Conservation (phyloP, 2,113 vertebrate species). For the Phalacrocorax aristotelis region DNA sequence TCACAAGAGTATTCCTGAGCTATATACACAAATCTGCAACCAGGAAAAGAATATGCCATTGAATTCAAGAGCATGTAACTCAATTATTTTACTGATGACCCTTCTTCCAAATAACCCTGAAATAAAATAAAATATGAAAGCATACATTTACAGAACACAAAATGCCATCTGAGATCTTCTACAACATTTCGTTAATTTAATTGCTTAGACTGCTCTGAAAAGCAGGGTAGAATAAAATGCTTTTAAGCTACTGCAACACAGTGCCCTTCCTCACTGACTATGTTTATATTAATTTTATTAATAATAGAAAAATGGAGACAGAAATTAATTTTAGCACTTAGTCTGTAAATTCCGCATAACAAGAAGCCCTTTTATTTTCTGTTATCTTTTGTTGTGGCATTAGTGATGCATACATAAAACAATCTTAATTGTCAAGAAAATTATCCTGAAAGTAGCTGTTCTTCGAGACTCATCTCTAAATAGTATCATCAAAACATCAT, state of each 20-base stretch:
- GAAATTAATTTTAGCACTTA: not conserved
- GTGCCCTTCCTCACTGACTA: not conserved
- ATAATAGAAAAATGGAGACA: not conserved
- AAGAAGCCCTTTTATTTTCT: not conserved
- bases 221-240: not conserved
- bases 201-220: not conserved
- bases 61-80: not conserved
- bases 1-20: not conserved
- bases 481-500: not conserved
- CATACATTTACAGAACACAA: not conserved
- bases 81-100: not conserved
- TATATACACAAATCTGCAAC: not conserved
- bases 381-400: not conserved
- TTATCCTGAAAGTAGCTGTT: not conserved
- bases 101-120: not conserved
- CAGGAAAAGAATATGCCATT: not conserved
- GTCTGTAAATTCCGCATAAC: not conserved
- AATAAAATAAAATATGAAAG: not conserved
- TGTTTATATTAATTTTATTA: not conserved
- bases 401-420: not conserved
- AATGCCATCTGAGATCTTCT: not conserved
- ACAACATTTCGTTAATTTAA: not conserved
- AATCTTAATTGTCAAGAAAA: not conserved
- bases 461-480: not conserved
- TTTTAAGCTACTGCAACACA: not conserved